Base-by-base conservation (phyloP, 2,888 invertebrate species). In the Heliconius sara region DNA sequence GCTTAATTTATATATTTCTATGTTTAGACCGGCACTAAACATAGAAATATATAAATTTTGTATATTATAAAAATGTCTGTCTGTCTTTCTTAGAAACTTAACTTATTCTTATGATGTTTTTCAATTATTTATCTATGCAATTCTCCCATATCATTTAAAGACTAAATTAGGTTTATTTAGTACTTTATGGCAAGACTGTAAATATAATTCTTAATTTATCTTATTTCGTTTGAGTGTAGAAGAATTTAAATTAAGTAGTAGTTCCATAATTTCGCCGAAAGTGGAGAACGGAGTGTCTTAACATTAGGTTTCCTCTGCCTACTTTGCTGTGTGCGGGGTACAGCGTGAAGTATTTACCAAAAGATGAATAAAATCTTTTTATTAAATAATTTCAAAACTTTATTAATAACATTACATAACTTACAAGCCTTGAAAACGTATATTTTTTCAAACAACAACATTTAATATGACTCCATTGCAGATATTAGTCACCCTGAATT, bases 401-500 rank as follows among this genome's bases (percentile, higher is more conserved):
- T 52, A 52, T 52, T 39, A 9, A 39, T 39, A 39, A 39, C 34
- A 39, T 39, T 9, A 39, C 34, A 39, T 39, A 16, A 16, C 0
- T 5, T 13, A 13, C 12, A 43, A 43, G 12, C 13, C 52, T 30
- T 0, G 19, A 67, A 67, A 39, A n/a, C 10, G 10, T 22, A n/a
- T 39, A 68, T 25, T 43, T 67, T 74, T n/a, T 34, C 43, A 72
- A 82, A 83, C 82, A 39, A 39, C 57, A 34, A 34, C 12, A n/a
- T 13, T 34, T n/a, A 25, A 80, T 79, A 85, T 85, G 85, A 86
- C 83, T 85, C 87, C 82, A 87, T 52, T 79, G 77, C 72, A 77
- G 68, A 63, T 67, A 72, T 87, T 85, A 86, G 81, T 87, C 86
- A 88, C 80, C 52, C 77, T 71, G 77, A 73, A 81, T 80, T 83